These are phyloP conservation scores for Pelosia muscerda DNA, from an alignment of 2,888 invertebrate species.

Conservation along the genomic window DNA sequence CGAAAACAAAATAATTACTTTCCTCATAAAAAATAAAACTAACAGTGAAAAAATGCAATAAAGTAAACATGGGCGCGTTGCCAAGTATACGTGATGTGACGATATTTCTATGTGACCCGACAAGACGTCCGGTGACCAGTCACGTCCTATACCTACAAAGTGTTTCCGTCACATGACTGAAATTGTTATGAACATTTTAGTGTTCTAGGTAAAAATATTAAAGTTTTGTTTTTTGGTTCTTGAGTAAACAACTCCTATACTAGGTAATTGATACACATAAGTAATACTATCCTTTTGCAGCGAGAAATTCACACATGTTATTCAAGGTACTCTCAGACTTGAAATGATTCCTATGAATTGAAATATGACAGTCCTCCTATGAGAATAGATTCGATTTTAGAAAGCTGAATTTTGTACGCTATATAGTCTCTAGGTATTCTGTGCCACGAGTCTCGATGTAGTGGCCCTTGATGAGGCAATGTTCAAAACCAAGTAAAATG, in stretches of 20 bases:
- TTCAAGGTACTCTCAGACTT: background rate
- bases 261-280: background rate
- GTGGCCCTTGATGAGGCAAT: background rate
- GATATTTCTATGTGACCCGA: constrained; percentile 72
- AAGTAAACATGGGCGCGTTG: constrained; percentile 71
- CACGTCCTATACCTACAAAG: constrained; percentile 49
- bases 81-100: constrained; percentile 68
- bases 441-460: background rate
- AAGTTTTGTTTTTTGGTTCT: too few relatives aligned
- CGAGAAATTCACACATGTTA: background rate
- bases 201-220: too few relatives aligned
- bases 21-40: constrained; percentile 62
- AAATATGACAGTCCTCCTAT: too few relatives aligned
- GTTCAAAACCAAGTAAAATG: background rate
- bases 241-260: background rate
- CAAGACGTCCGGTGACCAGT: constrained; percentile 56
- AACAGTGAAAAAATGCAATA: constrained; percentile 70
- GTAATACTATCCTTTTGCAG: background rate
- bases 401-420: too few relatives aligned
- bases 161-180: constrained; percentile 51
- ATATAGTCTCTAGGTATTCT: too few relatives aligned
- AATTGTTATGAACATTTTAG: constrained; percentile 31
- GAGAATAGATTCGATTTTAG: too few relatives aligned
- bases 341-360: background rate
- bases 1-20: constrained; percentile 60